Evolutionary conservation across 2,888 invertebrate genomes (phyloP).

Genomic region (Leptinotarsa rubiginosa): DNA sequence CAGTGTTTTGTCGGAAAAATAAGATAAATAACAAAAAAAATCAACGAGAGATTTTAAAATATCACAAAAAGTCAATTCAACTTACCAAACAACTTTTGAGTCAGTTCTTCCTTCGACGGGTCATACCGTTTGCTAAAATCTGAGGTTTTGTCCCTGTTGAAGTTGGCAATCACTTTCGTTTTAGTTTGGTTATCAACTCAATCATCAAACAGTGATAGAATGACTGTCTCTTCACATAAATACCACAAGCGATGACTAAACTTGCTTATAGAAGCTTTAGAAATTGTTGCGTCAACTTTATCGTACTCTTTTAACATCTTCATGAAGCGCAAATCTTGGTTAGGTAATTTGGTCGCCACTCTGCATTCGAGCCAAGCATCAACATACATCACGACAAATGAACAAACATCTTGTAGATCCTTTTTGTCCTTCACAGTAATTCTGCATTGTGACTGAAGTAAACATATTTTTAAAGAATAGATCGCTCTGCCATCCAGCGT

Average conservation of each 20-base stretch:
- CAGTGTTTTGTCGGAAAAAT: background rate
- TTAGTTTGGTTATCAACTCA: background rate
- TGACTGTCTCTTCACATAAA: conserved; percentile 1
- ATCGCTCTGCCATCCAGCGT: conserved; percentile 51
- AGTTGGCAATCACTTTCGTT: background rate
- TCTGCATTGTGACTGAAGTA: conserved; percentile 14
- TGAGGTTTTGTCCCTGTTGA: background rate
- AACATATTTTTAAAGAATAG: conserved; percentile 48
- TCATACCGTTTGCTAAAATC: background rate
- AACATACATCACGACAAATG: conserved; percentile 5
- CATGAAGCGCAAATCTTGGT: conserved; percentile 10
- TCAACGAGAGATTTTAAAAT: background rate
- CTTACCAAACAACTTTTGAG: background rate
- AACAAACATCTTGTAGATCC: no score
- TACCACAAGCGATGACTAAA: conserved; percentile 19
- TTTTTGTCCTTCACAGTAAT: background rate
- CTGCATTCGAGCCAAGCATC: conserved; percentile 10
- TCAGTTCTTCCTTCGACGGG: background rate
- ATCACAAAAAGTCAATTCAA: background rate
- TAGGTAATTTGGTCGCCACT: background rate
- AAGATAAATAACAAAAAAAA: no score
- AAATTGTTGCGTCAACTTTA: conserved; percentile 2
- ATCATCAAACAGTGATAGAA: conserved; percentile 17
- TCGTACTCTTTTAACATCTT: conserved; percentile 1
- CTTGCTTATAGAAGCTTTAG: conserved; percentile 11